These are phyloP conservation scores for Drosophila elegans DNA, from an alignment of 1,140 invertebrate species.

Conservation along the genomic window DNA sequence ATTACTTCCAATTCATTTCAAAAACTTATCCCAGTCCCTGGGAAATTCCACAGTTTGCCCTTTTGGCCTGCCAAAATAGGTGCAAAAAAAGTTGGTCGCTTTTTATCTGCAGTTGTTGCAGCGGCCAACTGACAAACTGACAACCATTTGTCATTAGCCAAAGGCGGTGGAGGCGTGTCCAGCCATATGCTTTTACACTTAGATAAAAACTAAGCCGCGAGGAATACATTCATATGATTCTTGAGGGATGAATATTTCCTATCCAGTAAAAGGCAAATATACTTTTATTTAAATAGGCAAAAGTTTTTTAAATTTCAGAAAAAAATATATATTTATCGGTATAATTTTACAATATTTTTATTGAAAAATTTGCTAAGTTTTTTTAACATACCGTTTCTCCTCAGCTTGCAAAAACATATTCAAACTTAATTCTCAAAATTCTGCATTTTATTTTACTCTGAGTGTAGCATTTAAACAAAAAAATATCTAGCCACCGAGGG, in stretches of 20 bases:
- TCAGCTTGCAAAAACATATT: too few species aligned
- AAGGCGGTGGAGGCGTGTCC: conserved; percentile 16
- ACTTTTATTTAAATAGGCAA: too few species aligned
- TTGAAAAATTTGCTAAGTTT: too few species aligned
- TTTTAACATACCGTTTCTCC: too few species aligned
- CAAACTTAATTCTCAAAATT: too few species aligned
- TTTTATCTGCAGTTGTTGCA: conserved; percentile 50
- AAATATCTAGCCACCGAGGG: neutral
- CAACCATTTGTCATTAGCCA: conserved; percentile 75
- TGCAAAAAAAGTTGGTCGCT: conserved; percentile 9
- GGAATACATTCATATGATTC: too few species aligned
- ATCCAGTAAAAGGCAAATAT: too few species aligned
- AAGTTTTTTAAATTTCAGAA: too few species aligned
- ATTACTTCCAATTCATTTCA: conserved; percentile 69
- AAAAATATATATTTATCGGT: too few species aligned
- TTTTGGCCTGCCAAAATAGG: conserved; percentile 16
- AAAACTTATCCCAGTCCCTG: conserved; percentile 34
- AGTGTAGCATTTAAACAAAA: neutral
- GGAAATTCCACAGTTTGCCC: conserved; percentile 23
- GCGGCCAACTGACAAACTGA: conserved; percentile 65
- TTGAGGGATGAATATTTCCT: too few species aligned
- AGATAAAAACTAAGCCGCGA: neutral
- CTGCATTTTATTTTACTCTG: neutral
- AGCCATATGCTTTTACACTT: conserved; percentile 23
- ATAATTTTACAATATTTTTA: too few species aligned